Base-by-base conservation (phyloP, 2,113 vertebrate genomes). In the Ammodytes dubius region DNA sequence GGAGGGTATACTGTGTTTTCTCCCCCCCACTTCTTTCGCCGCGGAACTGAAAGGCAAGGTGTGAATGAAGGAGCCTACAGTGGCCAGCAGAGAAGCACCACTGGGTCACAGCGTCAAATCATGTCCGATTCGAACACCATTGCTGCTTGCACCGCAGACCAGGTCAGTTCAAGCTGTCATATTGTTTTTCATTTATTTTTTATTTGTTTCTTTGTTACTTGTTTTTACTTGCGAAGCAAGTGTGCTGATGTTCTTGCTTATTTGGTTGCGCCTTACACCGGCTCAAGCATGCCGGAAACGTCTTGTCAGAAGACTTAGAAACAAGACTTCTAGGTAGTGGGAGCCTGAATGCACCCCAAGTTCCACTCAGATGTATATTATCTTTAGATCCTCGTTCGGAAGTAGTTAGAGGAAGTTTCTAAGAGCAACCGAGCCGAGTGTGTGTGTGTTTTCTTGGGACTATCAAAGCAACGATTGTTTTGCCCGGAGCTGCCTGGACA, bases 381-480 rank as follows among this genome's bases (percentile, higher is more conserved):
- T 89, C 86, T 94, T 89, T 91, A 89, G 87, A 86, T 90, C 86
- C 81, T 63, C 58, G 88, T 86, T 91, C 88, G 86, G 90, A 93
- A 92, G 93, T 93, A 90, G 90, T 89, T 91, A 82, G 83, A 64
- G 66, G 68, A 75, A 86, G 91, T 92, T 89, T 91, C 87, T 91
- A 92, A 88, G 85, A 91, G 91, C 87, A 74, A 86, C 80, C 56
- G 82, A 76, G 70, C 70, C 27, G 84, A 90, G 89, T 88, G 92
- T 81, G 87, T 89, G 92, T 93, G 27, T 27, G 27, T 27, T 27
- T 94, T 92, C 90, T 91, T 88, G 81, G 27, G 92, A 92, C 89
- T 91, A 95, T 96, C 94, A 96, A 96, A 95, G 95, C 94, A 81
- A 89, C 70, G 86, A 95, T 96, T 95, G 95, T 96, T 89, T 90